A percentile compares a stretch with the other conserved stretches of the same genome.
Evolutionary conservation across 1,140 invertebrate genomes (phyloP).

Genomic region (Calephelis nemesis): DNA sequence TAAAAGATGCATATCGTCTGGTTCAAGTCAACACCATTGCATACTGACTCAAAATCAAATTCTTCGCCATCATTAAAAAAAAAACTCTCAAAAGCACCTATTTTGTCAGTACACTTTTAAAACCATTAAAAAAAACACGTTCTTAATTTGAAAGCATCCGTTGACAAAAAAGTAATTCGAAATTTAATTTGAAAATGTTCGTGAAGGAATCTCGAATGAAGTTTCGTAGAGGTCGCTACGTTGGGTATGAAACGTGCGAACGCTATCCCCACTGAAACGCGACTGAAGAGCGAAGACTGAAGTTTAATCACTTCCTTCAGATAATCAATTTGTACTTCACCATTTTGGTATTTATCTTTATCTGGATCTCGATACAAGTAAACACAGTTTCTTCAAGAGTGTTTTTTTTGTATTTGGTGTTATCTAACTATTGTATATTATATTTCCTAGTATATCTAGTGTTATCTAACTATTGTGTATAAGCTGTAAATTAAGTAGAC

Average conservation of each 20-base stretch:
- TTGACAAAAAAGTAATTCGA: constrained; percentile 18
- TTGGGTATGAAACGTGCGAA: constrained; percentile 22
- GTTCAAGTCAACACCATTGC: constrained; percentile 51
- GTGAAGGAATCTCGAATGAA: constrained; percentile 20
- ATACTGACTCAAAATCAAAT: constrained; percentile 34
- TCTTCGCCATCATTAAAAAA: constrained; percentile 35
- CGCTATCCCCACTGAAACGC: constrained; percentile 29
- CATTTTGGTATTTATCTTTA: not conserved
- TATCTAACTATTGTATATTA: no score
- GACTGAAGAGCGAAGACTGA: constrained; percentile 27
- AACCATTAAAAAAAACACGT: constrained; percentile 38
- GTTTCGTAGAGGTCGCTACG: constrained; percentile 29
- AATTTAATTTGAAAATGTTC: constrained; percentile 21
- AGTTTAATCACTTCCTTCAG: constrained; percentile 18
- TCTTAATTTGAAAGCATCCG: constrained; percentile 27
- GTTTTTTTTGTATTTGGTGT: no score
- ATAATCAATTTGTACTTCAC: not conserved
- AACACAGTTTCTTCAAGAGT: no score
- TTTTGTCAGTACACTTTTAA: constrained; percentile 47
- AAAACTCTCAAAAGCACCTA: constrained; percentile 46
- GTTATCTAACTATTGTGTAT: no score
- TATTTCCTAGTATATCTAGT: no score
- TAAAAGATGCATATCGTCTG: constrained; percentile 67
- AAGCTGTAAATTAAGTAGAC: no score
- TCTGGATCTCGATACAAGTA: no score